Conservation (phyloP, 2,888 invertebrate genomes). For the Alloscopus bannaensis region DNA sequence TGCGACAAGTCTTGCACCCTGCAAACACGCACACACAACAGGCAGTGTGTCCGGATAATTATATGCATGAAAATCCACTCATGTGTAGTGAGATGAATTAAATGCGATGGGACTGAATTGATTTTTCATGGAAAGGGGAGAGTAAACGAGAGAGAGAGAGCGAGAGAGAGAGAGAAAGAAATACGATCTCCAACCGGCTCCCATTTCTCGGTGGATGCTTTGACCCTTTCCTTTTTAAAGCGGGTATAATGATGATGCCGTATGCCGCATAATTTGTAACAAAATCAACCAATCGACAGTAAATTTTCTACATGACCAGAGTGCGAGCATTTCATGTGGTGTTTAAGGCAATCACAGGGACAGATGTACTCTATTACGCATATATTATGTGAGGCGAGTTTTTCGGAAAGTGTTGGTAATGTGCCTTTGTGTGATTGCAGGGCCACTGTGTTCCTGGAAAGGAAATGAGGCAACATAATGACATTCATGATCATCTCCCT, state of each 20-base stretch:
- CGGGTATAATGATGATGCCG: slow-evolving; percentile 4
- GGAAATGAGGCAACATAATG: too few species aligned
- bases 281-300: not conserved
- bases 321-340: not conserved
- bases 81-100: slow-evolving; percentile 26
- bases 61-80: slow-evolving; percentile 23
- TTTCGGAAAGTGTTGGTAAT: too few species aligned
- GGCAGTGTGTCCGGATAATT: too few species aligned
- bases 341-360: not conserved
- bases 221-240: slow-evolving; percentile 27
- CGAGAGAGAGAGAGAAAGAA: too few species aligned
- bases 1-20: too few species aligned
- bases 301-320: not conserved
- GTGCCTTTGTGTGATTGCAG: too few species aligned
- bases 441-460: too few species aligned
- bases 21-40: too few species aligned
- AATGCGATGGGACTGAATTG: slow-evolving; percentile 15
- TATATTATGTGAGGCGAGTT: slow-evolving; percentile 28
- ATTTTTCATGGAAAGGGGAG: slow-evolving; percentile 27
- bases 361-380: not conserved
- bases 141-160: not conserved
- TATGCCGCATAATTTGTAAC: slow-evolving; percentile 24
- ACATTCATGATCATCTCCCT: slow-evolving; percentile 11
- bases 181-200: too few species aligned
- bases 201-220: not conserved